Evolutionary conservation across 1,140 invertebrate species (phyloP), one percentile per base, ranked within the genome.

Genomic region (Steinernema feltiae): DNA sequence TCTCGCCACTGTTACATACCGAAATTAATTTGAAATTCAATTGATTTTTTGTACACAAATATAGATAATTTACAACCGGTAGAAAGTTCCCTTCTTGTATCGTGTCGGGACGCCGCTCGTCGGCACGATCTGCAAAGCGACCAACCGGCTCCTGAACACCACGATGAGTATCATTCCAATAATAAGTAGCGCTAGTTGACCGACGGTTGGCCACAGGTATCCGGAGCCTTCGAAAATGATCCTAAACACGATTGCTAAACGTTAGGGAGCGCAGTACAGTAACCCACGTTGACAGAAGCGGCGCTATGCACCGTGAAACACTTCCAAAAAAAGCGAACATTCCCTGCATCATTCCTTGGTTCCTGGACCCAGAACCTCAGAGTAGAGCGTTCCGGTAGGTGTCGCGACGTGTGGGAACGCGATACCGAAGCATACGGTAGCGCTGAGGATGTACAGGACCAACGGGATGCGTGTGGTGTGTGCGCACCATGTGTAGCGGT

Each of bases 291-390:
- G 77, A 48, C 7, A 73, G 46, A 69, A 79, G 63, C 0, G 78
- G 76, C 18, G 76, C 48, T 41, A 79, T 71, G 32, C 74, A 80
- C 15, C 70, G 76, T n/a, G 78, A 76, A 63, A 78, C 71, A 53
- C 77, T 79, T 1, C 78, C 78, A 21, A 72, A 73, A n/a, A 79
- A 73, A 12, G 77, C 71, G 32, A 75, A 79, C 2, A 79, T 30
- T 79, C 78, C 78, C 63, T 79, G 78, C 78, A 79, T 79, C 30
- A 69, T 70, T 31, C 77, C 78, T 31, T 79, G 78, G 30, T 77
- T 77, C 70, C 78, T 79, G 7, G 78, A 46, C 78, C 78, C 1
- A 79, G 32, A 74, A 79, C 69, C 32, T 79, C 76, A 0, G 78
- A 79, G 30, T 79, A 79, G 18, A 79, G 69, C 7, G 78, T 46